Conservation (phyloP, 2,888 invertebrate species). For the Thymelicus sylvestris region DNA sequence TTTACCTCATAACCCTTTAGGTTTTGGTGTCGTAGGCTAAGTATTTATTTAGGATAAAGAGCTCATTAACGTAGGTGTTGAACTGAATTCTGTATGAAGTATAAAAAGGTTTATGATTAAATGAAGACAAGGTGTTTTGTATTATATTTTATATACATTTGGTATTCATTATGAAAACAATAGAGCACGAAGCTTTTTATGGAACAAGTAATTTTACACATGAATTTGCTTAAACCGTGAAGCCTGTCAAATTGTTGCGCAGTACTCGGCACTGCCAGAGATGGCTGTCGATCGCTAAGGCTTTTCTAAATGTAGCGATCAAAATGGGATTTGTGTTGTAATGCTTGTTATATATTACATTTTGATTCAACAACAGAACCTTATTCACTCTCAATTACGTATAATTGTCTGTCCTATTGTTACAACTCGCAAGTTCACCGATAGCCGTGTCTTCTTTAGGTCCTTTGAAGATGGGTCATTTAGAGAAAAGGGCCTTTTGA, state of each 20-base stretch:
- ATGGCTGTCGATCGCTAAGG: conserved; percentile 4
- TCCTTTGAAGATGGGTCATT: too few species aligned
- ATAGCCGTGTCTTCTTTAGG: too few species aligned
- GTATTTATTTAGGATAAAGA: conserved; percentile 19
- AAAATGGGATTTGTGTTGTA: neutral
- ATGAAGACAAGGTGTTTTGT: too few species aligned
- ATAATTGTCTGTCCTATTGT: too few species aligned
- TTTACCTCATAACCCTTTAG: conserved; percentile 18
- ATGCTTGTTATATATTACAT: too few species aligned
- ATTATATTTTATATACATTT: too few species aligned
- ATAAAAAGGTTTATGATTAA: neutral
- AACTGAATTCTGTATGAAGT: neutral
- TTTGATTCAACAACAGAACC: too few species aligned
- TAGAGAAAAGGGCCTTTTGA: too few species aligned
- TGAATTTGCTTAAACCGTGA: conserved; percentile 16
- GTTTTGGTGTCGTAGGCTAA: conserved; percentile 4
- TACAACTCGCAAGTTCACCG: too few species aligned
- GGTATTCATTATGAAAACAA: too few species aligned
- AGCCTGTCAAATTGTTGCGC: conserved; percentile 19
- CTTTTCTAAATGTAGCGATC: conserved; percentile 18
- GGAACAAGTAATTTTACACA: conserved; percentile 25
- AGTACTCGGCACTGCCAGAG: neutral
- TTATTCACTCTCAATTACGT: too few species aligned
- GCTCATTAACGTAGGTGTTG: neutral
- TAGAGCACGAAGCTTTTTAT: conserved; percentile 2